Conservation (phyloP, 2,113 vertebrate genomes). For the Ceyx melanurus region DNA sequence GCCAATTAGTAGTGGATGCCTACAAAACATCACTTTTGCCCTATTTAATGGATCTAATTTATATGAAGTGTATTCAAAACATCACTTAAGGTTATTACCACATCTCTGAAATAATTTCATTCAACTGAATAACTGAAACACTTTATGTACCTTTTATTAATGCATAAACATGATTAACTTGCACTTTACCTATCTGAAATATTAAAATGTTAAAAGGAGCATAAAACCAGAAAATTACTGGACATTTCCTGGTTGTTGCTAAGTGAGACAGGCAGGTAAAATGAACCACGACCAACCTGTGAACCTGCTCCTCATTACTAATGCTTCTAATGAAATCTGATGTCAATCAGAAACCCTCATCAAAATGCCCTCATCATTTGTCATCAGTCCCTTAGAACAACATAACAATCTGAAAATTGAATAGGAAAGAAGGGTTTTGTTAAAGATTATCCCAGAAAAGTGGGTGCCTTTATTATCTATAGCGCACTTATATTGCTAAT, state of each 20-base stretch:
- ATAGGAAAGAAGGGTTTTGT: neutral
- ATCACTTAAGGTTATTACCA: slow-evolving; percentile 56
- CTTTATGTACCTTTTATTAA: slow-evolving; percentile 60
- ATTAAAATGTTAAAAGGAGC: slow-evolving; percentile 38
- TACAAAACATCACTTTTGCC: slow-evolving; percentile 23
- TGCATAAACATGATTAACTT: slow-evolving; percentile 63
- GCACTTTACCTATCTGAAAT: slow-evolving; percentile 48
- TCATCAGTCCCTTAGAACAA: neutral
- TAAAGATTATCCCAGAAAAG: neutral
- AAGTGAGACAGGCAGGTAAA: slow-evolving; percentile 33
- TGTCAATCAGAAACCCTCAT: slow-evolving; percentile 20
- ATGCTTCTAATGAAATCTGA: slow-evolving; percentile 8
- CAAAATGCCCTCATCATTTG: slow-evolving; percentile 18
- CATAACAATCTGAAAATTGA: neutral
- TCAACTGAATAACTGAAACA: slow-evolving; percentile 15
- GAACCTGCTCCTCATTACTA: slow-evolving; percentile 13
- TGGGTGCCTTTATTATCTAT: neutral
- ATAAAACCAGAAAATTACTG: slow-evolving; percentile 50
- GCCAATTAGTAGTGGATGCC: slow-evolving; percentile 1
- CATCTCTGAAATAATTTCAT: slow-evolving; percentile 40
- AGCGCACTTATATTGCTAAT: neutral
- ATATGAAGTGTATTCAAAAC: slow-evolving; percentile 55
- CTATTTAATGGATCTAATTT: slow-evolving; percentile 33
- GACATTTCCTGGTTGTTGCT: slow-evolving; percentile 3
- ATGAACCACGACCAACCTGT: slow-evolving; percentile 16